Evolutionary conservation across 2,113 vertebrate species (phyloP).

Genomic region (Monopterus albus): DNA sequence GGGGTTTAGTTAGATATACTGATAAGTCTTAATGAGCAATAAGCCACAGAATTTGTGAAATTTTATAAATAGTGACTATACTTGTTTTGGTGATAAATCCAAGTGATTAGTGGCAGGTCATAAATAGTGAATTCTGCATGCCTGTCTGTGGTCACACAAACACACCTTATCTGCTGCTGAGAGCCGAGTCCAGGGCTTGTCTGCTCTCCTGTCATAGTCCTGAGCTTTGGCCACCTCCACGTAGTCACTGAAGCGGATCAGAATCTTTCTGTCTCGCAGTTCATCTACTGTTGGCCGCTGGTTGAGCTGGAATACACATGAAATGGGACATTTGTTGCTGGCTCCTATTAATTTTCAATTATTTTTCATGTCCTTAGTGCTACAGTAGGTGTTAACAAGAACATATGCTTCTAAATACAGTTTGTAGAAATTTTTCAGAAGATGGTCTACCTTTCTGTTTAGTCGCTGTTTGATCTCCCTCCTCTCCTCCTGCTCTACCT

Average conservation of each 20-base stretch:
- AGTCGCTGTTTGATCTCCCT: constrained; percentile 97
- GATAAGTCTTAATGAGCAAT: background rate
- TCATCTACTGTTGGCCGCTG: constrained; percentile 98
- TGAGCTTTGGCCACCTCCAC: constrained; percentile 99
- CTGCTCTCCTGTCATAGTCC: constrained; percentile 97
- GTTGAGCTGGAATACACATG: constrained; percentile 86
- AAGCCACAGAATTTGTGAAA: background rate
- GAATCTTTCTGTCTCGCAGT: constrained; percentile 95
- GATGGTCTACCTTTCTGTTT: constrained; percentile 97
- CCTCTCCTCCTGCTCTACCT: constrained; percentile 96
- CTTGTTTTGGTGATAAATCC: background rate
- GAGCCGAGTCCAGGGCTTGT: constrained; percentile 97
- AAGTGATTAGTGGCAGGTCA: background rate
- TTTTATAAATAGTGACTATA: constrained; percentile 18
- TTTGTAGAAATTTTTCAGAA: too few species aligned
- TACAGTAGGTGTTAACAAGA: too few species aligned
- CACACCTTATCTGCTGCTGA: constrained; percentile 97
- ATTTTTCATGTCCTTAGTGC: too few species aligned
- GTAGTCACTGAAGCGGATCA: constrained; percentile 98
- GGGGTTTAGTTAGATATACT: constrained; percentile 21
- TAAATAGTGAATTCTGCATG: background rate
- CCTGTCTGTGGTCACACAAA: background rate
- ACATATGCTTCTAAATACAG: too few species aligned
- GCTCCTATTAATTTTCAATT: background rate
- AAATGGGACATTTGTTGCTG: background rate